Percentiles rank a stretch among this genome's conserved stretches.
These are phyloP conservation scores for Atopsyche davidsoni DNA, from an alignment of 1,140 invertebrate species.

Conservation along the genomic window DNA sequence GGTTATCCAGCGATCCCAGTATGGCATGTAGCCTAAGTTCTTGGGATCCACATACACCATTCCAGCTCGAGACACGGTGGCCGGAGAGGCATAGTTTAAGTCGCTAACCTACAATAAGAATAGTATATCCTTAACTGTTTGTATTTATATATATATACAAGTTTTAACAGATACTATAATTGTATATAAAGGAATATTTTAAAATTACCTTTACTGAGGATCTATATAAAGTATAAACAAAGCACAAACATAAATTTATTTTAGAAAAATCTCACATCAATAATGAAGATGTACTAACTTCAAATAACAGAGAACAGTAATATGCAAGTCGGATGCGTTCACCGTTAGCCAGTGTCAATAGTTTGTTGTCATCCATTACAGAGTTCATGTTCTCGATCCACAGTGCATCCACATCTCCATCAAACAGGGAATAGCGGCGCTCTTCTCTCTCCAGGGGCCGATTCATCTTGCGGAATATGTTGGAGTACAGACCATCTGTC, in stretches of 20 bases:
- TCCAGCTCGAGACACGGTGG: constrained; percentile 83
- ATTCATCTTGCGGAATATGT: constrained; percentile 88
- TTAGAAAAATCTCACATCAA: too few species aligned
- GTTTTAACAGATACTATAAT: too few species aligned
- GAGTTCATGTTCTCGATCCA: constrained; percentile 97
- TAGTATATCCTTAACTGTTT: not conserved
- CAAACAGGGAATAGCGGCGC: constrained; percentile 78
- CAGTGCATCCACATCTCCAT: constrained; percentile 87
- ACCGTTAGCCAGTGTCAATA: constrained; percentile 84
- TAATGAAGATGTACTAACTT: constrained; percentile 54
- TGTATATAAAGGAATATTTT: too few species aligned
- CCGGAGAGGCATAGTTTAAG: constrained; percentile 83
- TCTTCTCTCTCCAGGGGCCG: constrained; percentile 52
- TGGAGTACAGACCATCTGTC: constrained; percentile 85
- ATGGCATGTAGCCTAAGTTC: constrained; percentile 79
- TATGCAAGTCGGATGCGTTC: constrained; percentile 79
- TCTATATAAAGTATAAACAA: too few species aligned
- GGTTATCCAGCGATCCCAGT: constrained; percentile 67
- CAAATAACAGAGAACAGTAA: constrained; percentile 79
- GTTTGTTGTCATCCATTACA: constrained; percentile 90
- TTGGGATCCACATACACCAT: constrained; percentile 93
- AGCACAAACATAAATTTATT: too few species aligned
- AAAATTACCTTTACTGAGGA: too few species aligned
- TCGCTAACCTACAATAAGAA: constrained; percentile 62
- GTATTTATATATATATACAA: too few species aligned